phyloP scores from a whole-genome alignment of 2,888 invertebrate species.

The Pseudococcus viburni region DNA sequence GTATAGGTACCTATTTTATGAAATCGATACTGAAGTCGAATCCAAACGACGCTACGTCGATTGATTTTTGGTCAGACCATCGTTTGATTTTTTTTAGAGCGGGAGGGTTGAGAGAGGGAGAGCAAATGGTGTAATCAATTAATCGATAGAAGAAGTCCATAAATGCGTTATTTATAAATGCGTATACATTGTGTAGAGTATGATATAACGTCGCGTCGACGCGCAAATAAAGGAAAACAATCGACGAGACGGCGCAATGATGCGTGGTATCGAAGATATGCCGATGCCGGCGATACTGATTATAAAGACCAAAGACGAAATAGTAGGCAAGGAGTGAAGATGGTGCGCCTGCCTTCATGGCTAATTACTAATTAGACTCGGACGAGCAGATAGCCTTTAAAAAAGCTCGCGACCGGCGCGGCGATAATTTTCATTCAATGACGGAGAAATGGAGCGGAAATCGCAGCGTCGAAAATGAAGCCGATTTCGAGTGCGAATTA shows the following conservation, averaged over 20 bases:
- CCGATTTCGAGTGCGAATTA: neutral
- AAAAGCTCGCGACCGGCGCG: neutral
- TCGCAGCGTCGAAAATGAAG: neutral
- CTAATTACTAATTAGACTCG: slow-evolving; percentile 27
- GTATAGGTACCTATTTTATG: too few relatives aligned
- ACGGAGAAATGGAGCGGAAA: slow-evolving; percentile 8
- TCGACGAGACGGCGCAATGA: neutral
- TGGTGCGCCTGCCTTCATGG: neutral
- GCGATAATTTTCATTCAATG: slow-evolving; percentile 10
- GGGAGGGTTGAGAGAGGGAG: too few relatives aligned
- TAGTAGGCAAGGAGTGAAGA: neutral
- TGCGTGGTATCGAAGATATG: neutral
- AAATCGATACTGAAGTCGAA: too few relatives aligned
- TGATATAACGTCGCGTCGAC: too few relatives aligned
- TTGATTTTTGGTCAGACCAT: too few relatives aligned
- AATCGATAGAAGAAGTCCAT: too few relatives aligned
- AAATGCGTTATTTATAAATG: too few relatives aligned
- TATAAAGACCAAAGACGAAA: neutral
- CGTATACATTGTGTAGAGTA: too few relatives aligned
- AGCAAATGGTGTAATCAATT: too few relatives aligned
- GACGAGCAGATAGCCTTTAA: slow-evolving; percentile 17
- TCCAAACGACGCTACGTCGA: too few relatives aligned
- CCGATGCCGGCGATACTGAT: neutral
- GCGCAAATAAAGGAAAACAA: neutral
- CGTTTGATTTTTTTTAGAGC: too few relatives aligned